Evolutionary conservation across 2,888 invertebrate genomes (phyloP), one percentile per base, ranked within the genome.

Genomic region (Apamea anceps): DNA sequence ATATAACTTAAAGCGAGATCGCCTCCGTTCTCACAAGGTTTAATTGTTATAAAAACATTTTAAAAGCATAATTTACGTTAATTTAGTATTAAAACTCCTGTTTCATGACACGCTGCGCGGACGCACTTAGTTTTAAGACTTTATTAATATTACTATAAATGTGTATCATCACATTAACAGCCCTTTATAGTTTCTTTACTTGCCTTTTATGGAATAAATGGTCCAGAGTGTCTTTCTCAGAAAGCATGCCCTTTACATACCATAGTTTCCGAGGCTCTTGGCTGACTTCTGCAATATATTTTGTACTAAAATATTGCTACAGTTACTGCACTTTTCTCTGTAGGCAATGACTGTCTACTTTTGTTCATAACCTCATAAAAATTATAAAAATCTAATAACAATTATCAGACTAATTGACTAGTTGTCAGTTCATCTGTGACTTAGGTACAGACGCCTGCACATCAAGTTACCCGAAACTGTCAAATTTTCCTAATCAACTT

Each of bases 41-140:
- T 60, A 79, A 79, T 83, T 79, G 72, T 84, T 73, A 37, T 65
- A 73, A 84, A 68, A 72, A 82, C 82, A 51, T 70, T 72, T 73
- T 28, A 65, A 79, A 73, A 25, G 72, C 79, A 79, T 73, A 70
- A 73, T 83, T 65, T 83, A 82, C 32, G 37, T 82, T 68, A 79
- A 83, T 79, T 83, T 83, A 72, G 57, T 79, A 65, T 70, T 70
- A 72, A 82, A 57, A 63, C 82, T 63, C 28, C 54, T 62, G 66
- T 37, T 60, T 62, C 77, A 48, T 54, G 60, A 77, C 28, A 66
- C 57, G 48, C 21, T 77, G 60, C 45, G 42, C 66, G 10, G 37
- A 37, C 78, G 67, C 83, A 67, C 54, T 51, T n/a, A 18, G 32
- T 63, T 28, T 79, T 21, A 73, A 78, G 45, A 60, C 37, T 79